Conservation (phyloP, 2,797 vertebrate species). For the Anniella stebbinsi region DNA sequence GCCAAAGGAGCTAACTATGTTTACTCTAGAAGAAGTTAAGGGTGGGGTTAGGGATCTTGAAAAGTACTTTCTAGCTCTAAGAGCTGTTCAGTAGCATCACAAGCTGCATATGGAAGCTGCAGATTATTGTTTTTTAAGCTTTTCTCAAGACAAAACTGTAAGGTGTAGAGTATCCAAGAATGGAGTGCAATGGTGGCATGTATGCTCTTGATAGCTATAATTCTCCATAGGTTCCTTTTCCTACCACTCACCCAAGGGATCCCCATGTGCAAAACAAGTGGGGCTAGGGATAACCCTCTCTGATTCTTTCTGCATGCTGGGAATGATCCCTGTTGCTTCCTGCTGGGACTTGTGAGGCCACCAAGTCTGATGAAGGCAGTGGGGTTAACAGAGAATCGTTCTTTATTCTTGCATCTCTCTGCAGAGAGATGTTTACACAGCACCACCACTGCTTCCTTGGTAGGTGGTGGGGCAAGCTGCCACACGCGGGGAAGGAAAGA, state of each 20-base stretch:
- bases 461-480: neutral
- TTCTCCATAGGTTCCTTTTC: neutral
- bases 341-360: neutral
- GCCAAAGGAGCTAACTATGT: neutral
- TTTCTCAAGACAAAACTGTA: neutral
- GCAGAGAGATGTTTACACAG: neutral
- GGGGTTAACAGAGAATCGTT: neutral
- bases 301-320: too few species aligned
- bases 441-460: neutral
- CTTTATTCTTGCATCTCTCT: neutral
- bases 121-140: neutral
- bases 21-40: neutral
- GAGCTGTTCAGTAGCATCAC: neutral
- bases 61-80: neutral
- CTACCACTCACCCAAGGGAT: neutral
- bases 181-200: neutral
- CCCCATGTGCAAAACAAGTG: neutral
- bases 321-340: neutral
- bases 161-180: neutral
- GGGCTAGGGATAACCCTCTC: neutral
- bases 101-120: neutral
- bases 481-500: too few species aligned
- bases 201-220: neutral
- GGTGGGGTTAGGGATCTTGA: neutral
- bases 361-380: neutral